Evolutionary conservation across 37 sponge, comb jelly and placozoan genomes (phyloP).

Genomic region (Eunapius fragilis): DNA sequence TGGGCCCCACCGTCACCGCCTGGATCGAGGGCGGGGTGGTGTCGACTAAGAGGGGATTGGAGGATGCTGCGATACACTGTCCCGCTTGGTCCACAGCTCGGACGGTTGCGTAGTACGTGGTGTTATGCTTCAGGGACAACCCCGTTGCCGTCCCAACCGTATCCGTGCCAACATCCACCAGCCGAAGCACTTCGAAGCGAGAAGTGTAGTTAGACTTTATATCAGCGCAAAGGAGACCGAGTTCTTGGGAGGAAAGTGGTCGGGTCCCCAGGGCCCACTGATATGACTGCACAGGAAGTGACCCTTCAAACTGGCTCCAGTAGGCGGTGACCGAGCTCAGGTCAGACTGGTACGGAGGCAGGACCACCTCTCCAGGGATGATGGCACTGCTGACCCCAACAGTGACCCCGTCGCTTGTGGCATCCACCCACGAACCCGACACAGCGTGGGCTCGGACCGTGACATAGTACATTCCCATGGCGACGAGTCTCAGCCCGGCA

Average conservation of each 20-base stretch:
- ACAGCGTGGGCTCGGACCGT: conserved; percentile 82
- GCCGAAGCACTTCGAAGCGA: conserved; percentile 53
- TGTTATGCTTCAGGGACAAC: conserved; percentile 53
- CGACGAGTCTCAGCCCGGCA: conserved; percentile 51
- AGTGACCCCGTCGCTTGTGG: conserved; percentile 79
- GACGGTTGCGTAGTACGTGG: conserved; percentile 71
- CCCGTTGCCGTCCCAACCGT: conserved; percentile 13
- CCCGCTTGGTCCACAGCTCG: conserved; percentile 77
- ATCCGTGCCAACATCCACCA: conserved; percentile 40
- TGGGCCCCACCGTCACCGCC: conserved; percentile 15
- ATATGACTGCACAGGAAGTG: conserved; percentile 69
- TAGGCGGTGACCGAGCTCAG: conserved; percentile 25
- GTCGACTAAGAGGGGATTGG: conserved; percentile 54
- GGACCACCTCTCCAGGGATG: conserved; percentile 47
- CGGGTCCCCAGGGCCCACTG: conserved; percentile 69
- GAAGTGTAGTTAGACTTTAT: conserved; percentile 11
- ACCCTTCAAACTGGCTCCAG: conserved; percentile 80
- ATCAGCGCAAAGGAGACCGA: conserved; percentile 47
- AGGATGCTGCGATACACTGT: conserved; percentile 51
- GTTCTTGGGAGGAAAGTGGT: conserved; percentile 5
- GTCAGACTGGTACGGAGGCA: conserved; percentile 56
- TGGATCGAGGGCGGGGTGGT: conserved; percentile 53
- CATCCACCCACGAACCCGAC: conserved; percentile 61
- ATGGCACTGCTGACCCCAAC: conserved; percentile 48
- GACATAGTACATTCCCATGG: conserved; percentile 56